These are phyloP conservation scores for Agelas oroides DNA, from an alignment of 37 sponge, comb jelly and placozoan species.

Conservation along the genomic window DNA sequence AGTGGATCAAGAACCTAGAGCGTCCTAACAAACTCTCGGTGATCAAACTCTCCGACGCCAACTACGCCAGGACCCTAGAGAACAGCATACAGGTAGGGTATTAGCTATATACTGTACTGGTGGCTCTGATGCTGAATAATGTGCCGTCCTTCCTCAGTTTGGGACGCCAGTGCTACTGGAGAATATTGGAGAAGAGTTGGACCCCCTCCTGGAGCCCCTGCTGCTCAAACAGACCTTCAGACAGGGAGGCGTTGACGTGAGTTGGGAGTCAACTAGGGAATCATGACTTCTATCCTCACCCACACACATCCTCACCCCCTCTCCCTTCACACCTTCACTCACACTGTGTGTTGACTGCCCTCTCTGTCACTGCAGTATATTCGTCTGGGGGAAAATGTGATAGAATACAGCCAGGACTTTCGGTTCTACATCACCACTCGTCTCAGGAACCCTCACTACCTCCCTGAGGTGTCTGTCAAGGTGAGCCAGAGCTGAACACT, in stretches of 20 bases:
- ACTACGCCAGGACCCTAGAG: conserved; percentile 97
- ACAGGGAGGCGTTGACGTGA: conserved; percentile 88
- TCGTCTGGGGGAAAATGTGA: conserved; percentile 94
- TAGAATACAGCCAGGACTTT: conserved; percentile 96
- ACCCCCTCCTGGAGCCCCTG: conserved; percentile 97
- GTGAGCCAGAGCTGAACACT: conserved; percentile 55
- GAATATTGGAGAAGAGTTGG: conserved; percentile 96
- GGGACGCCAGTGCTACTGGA: conserved; percentile 95
- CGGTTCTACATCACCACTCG: conserved; percentile 98
- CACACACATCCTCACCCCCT: too few species aligned
- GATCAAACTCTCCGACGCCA: conserved; percentile 95
- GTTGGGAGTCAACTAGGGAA: neutral
- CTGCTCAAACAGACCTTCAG: conserved; percentile 96
- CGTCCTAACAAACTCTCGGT: conserved; percentile 90
- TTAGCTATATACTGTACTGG: neutral
- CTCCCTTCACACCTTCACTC: too few species aligned
- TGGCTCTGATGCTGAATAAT: neutral
- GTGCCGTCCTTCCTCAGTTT: conserved; percentile 26
- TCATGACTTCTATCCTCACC: neutral
- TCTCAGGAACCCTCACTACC: conserved; percentile 97
- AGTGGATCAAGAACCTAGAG: conserved; percentile 99
- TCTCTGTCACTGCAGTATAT: conserved; percentile 85
- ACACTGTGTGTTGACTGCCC: too few species aligned
- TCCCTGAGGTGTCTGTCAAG: conserved; percentile 99
- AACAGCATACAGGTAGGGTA: conserved; percentile 86